Percentiles rank a stretch among this genome's conserved stretches.
These are phyloP conservation scores for Trididemnum miniatum DNA, from an alignment of 23 tunicate genomes.

Conservation along the genomic window DNA sequence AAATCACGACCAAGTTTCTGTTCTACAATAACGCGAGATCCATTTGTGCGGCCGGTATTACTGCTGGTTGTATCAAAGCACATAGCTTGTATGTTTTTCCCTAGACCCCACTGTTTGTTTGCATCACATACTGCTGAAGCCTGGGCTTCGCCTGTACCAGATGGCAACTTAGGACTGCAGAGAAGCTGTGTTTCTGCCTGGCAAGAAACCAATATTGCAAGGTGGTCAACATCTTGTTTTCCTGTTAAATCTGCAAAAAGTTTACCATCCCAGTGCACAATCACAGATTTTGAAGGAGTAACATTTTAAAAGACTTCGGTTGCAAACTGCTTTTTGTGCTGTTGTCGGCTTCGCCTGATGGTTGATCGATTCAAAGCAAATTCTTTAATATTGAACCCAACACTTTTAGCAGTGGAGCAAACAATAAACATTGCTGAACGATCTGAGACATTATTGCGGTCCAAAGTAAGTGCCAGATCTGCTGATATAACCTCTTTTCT, in stretches of 20 bases:
- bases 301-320: neutral
- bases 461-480: neutral
- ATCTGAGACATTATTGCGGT: neutral
- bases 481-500: neutral
- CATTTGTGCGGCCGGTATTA: constrained; percentile 1
- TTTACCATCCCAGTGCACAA: constrained; percentile 23
- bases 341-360: constrained; percentile 1
- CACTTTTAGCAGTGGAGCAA: neutral
- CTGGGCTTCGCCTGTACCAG: neutral
- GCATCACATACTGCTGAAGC: constrained; percentile 8
- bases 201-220: constrained; percentile 3
- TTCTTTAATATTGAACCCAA: neutral
- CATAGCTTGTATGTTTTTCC: neutral
- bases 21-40: neutral
- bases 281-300: neutral
- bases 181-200: neutral
- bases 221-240: constrained; percentile 4
- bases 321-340: constrained; percentile 1
- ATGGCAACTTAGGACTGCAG: neutral
- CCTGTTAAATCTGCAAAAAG: neutral
- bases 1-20: neutral
- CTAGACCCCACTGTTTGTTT: neutral
- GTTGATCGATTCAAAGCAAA: constrained; percentile 1
- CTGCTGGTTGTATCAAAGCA: constrained; percentile 1
- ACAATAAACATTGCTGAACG: neutral